Base-by-base conservation (phyloP, 2,113 vertebrate species). In the Salvelinus namaycush region DNA sequence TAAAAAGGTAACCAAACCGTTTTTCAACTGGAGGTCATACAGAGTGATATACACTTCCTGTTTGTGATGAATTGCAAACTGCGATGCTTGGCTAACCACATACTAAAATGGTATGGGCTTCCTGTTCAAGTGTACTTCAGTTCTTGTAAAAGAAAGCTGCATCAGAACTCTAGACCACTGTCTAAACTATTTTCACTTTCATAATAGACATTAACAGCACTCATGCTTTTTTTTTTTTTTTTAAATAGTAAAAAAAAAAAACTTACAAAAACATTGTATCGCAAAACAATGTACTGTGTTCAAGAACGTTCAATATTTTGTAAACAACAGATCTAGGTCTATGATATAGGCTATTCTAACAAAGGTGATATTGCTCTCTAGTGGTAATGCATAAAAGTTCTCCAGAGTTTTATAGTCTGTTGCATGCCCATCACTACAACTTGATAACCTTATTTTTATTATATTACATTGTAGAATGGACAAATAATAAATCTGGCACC, bases 41-140 rank as follows among this genome's bases (percentile, higher is more conserved):
- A 81, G 83, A 90, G 88, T 83, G 88, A 88, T 49, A 91, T 84
- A 83, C 70, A 92, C 95, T 99, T 99, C 97, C 97, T 97, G 96
- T 95, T 89, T 84, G 91, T 89, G 90, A 87, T 69, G 78, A 76
- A 85, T 81, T 80, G 72, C 77, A 18, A 54, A 80, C 59, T 83
- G 86, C 83, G 65, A 86, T 77, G 86, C 83, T 87, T 81, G 87
- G 84, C 81, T 92, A 89, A 93, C 92, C 93, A 76, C 92, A 90
- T 14, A 72, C 79, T 65, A 64, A 81, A 24, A 44, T 71, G 89
- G 76, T 85, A 79, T 18, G 62, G 78, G 84, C 90, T 94, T 94
- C 92, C 93, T 93, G 93, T 93, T 92, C 51, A 76, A 76, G 72
- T 73, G 13, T 73, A 11, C 77, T 78, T 74, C 66, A 68, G 69